phyloP scores from a whole-genome alignment of 2,797 vertebrate species.

The Enteromius anoplus region DNA sequence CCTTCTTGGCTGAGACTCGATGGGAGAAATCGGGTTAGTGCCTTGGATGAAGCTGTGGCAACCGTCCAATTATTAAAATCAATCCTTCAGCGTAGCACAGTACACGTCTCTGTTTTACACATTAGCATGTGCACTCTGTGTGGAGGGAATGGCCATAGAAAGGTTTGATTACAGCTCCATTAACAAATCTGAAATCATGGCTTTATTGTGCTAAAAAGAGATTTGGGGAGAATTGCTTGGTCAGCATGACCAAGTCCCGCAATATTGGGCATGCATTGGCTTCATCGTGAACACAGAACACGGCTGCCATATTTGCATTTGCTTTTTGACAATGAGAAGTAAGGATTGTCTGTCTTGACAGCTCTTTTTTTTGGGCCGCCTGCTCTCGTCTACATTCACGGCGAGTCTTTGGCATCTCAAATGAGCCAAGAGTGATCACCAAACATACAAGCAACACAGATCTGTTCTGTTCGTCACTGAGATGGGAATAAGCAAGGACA shows the following conservation, averaged over 20 bases:
- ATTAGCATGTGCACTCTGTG: background rate
- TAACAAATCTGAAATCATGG: background rate
- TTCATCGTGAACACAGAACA: background rate
- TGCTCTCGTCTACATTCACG: background rate
- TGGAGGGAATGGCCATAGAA: background rate
- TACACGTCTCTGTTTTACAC: background rate
- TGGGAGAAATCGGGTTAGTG: slow-evolving; percentile 2
- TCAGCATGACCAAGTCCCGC: background rate
- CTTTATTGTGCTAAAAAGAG: background rate
- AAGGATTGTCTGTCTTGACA: background rate
- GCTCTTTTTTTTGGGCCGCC: background rate
- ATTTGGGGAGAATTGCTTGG: background rate
- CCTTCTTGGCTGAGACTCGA: slow-evolving; percentile 14
- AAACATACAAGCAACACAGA: background rate
- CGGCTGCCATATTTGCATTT: background rate
- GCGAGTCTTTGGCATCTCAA: background rate
- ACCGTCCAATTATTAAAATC: slow-evolving; percentile 9
- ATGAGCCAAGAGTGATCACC: background rate
- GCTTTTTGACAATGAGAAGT: background rate
- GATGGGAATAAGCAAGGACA: background rate
- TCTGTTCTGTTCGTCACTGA: background rate
- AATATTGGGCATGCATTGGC: background rate
- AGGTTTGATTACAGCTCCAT: background rate
- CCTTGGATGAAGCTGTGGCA: slow-evolving; percentile 3
- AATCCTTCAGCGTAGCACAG: background rate